Evolutionary conservation across 2,888 invertebrate genomes (phyloP), one percentile per base, ranked within the genome.

Genomic region (Tanytarsus gracilentus): DNA sequence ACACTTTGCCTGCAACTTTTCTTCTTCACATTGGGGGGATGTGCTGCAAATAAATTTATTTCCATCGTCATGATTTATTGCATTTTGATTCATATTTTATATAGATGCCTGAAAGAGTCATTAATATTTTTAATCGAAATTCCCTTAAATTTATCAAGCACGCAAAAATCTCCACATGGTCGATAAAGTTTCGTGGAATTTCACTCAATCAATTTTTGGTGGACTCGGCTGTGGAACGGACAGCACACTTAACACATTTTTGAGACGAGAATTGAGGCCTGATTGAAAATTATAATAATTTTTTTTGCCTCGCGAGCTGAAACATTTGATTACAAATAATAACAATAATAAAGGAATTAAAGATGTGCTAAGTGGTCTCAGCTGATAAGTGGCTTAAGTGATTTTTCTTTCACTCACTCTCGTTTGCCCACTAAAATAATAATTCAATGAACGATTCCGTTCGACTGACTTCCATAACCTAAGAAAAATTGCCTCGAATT

Each of bases 261-360:
- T 26, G 49, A 49, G 49, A 6, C 30, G 30, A 8, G 30, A 30
- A 6, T 30, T 11, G 30, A 30, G 9, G 9, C 6, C 14, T 49
- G 25, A 49, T 49, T 49, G 49, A 49, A 49, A 49, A 49, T 49
- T 49, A 49, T 49, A 25, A 26, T 49, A 27, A 49, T 49, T 16
- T 16, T n/a, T 49, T n/a, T n/a, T n/a, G n/a, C n/a, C n/a, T 4
- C 9, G 11, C 16, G 9, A 11, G 14, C n/a, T 26, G 14, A 26
- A 49, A 44, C 44, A 44, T 44, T 44, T 44, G 44, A 44, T 44
- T 49, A 27, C 26, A 5, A 49, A 49, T 49, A 49, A 49, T 26
- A 25, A 49, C 16, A 49, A 49, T 49, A 49, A 49, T 49, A 49
- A 49, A 49, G n/a, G 49, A 49, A 27, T 49, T 49, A 49, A 49